These are phyloP conservation scores for Turnix velox DNA, from an alignment of 2,113 vertebrate genomes.

Conservation along the genomic window DNA sequence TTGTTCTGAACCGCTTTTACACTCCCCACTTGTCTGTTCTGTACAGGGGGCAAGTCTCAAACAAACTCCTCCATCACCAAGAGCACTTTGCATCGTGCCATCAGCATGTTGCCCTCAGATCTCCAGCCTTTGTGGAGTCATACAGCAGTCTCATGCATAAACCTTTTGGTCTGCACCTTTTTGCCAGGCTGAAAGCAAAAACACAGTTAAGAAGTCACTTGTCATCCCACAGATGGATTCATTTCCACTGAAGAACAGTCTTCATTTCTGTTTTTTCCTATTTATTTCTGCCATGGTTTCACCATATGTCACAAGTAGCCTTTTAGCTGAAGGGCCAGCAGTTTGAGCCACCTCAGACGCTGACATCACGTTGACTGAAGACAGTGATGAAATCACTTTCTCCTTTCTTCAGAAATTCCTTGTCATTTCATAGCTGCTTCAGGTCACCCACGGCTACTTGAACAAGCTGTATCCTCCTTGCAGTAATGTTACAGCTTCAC, in stretches of 20 bases:
- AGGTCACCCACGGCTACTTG: background rate
- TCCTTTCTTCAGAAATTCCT: background rate
- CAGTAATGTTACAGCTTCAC: background rate
- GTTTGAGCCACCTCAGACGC: background rate
- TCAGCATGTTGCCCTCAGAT: background rate
- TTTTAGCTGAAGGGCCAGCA: background rate
- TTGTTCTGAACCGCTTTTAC: background rate
- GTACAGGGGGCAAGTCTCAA: background rate
- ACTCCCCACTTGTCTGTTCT: background rate
- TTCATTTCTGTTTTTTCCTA: background rate
- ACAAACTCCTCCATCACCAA: background rate
- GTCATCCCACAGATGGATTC: background rate
- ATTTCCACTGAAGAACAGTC: background rate
- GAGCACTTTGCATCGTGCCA: background rate
- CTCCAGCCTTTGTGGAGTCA: constrained; percentile 1
- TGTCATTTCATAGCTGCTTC: background rate
- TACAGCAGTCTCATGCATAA: background rate
- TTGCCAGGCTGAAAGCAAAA: background rate
- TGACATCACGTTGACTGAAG: background rate
- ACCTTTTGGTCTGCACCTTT: background rate
- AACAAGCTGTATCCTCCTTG: background rate
- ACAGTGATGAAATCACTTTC: background rate
- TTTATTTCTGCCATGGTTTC: background rate
- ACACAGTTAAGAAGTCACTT: constrained; percentile 4
- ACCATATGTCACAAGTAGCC: background rate